These are phyloP conservation scores for Trematomus bernacchii DNA, from an alignment of 2,797 vertebrate genomes.

Conservation along the genomic window DNA sequence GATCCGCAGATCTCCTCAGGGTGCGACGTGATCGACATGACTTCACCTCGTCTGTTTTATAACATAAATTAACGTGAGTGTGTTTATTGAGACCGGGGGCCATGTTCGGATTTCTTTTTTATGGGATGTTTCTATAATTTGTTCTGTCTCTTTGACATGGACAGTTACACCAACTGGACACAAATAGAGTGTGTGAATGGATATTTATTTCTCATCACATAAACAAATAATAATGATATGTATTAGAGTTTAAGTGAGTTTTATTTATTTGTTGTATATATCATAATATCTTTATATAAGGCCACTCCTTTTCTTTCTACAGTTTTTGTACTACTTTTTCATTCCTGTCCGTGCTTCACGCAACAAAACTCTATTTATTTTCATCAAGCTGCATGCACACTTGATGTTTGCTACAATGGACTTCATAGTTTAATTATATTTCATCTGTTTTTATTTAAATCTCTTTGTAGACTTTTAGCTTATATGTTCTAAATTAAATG, in stretches of 20 bases:
- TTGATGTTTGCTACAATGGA: constrained; percentile 48
- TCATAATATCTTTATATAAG: constrained; percentile 46
- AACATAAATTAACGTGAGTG: constrained; percentile 14
- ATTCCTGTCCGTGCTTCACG: constrained; percentile 31
- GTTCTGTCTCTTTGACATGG: too few species aligned
- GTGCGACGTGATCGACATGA: constrained; percentile 30
- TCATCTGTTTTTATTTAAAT: constrained; percentile 45
- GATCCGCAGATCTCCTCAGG: constrained; percentile 63
- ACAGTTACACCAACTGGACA: too few species aligned
- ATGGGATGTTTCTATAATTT: constrained; percentile 13
- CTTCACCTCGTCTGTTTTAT: constrained; percentile 52
- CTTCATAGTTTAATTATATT: constrained; percentile 59
- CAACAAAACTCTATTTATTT: constrained; percentile 50
- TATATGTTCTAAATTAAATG: constrained; percentile 38
- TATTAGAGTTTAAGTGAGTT: constrained; percentile 49
- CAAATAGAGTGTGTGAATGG: not conserved
- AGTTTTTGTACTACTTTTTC: constrained; percentile 71
- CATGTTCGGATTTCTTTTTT: constrained; percentile 23
- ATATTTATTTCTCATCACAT: constrained; percentile 54
- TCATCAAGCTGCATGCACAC: constrained; percentile 51
- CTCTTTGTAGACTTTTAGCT: constrained; percentile 30
- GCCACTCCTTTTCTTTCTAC: constrained; percentile 49
- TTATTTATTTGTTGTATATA: constrained; percentile 51
- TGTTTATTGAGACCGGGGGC: constrained; percentile 26
- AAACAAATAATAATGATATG: constrained; percentile 7